These are phyloP conservation scores for Phallusia fumigata DNA, from an alignment of 23 tunicate species.

Conservation along the genomic window DNA sequence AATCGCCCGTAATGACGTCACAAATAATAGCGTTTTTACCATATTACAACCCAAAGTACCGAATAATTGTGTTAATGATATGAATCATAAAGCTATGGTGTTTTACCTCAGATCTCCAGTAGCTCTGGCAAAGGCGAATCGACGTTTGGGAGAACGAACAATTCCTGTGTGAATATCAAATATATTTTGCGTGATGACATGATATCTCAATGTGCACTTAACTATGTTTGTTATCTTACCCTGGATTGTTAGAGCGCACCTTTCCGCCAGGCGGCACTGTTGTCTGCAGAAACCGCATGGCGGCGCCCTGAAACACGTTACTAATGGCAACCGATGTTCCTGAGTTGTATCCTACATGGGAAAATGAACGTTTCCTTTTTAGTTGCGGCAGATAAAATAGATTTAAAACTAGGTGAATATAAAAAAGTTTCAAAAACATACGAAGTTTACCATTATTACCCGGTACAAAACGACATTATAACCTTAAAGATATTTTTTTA, in stretches of 20 bases:
- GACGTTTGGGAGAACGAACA: neutral
- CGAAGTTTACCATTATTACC: too few species aligned
- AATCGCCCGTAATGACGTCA: too few species aligned
- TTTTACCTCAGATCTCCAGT: slow-evolving; percentile 1
- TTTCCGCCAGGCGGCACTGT: slow-evolving; percentile 77
- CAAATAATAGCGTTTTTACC: too few species aligned
- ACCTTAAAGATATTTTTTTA: neutral
- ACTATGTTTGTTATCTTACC: slow-evolving; percentile 7
- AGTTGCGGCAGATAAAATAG: too few species aligned
- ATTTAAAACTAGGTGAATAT: too few species aligned
- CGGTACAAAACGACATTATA: neutral
- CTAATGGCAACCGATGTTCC: slow-evolving; percentile 35
- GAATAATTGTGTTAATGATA: too few species aligned
- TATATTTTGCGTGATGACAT: too few species aligned
- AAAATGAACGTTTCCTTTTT: neutral
- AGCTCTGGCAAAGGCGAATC: neutral
- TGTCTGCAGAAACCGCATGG: slow-evolving; percentile 68
- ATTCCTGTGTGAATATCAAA: neutral
- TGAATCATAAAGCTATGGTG: too few species aligned
- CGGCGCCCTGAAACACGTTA: slow-evolving; percentile 77
- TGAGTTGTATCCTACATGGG: slow-evolving; percentile 48
- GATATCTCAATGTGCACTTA: too few species aligned
- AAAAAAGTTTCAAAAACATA: too few species aligned
- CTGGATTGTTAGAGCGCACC: slow-evolving; percentile 26
- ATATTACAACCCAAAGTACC: too few species aligned